A percentile compares a stretch with the other conserved stretches of the same genome.
phyloP scores from a whole-genome alignment of 1,140 invertebrate genomes.

The Brachionus rubens region DNA sequence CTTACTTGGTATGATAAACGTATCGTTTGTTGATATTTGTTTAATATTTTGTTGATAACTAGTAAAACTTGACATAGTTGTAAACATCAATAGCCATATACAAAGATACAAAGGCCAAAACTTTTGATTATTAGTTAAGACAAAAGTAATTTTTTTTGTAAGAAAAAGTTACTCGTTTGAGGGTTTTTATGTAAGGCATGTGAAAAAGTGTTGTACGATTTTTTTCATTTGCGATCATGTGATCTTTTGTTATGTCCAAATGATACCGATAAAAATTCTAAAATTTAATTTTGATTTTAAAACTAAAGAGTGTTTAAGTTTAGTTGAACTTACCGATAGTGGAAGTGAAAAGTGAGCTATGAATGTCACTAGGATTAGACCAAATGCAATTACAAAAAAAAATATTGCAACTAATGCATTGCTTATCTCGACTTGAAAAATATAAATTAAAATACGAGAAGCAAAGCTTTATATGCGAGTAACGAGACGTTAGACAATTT shows the following conservation, averaged over 20 bases:
- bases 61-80: background rate
- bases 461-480: too few relatives aligned
- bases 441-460: background rate
- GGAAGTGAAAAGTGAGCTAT: constrained; percentile 43
- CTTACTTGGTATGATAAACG: constrained; percentile 4
- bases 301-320: background rate
- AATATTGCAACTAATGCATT: constrained; percentile 3
- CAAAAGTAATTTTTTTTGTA: background rate
- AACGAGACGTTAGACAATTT: too few relatives aligned
- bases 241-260: constrained; percentile 9
- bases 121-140: background rate
- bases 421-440: constrained; percentile 17
- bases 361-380: constrained; percentile 20
- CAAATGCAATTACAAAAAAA: constrained; percentile 30
- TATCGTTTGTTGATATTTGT: background rate
- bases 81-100: constrained; percentile 35
- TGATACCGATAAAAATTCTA: constrained; percentile 35
- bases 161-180: background rate
- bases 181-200: constrained; percentile 6
- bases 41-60: constrained; percentile 42
- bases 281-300: background rate
- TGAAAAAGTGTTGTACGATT: background rate
- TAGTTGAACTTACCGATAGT: constrained; percentile 11
- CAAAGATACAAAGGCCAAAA: constrained; percentile 36
- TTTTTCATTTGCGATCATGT: background rate